phyloP scores from a whole-genome alignment of 2,888 invertebrate genomes.

The Lycophotia porphyrea region DNA sequence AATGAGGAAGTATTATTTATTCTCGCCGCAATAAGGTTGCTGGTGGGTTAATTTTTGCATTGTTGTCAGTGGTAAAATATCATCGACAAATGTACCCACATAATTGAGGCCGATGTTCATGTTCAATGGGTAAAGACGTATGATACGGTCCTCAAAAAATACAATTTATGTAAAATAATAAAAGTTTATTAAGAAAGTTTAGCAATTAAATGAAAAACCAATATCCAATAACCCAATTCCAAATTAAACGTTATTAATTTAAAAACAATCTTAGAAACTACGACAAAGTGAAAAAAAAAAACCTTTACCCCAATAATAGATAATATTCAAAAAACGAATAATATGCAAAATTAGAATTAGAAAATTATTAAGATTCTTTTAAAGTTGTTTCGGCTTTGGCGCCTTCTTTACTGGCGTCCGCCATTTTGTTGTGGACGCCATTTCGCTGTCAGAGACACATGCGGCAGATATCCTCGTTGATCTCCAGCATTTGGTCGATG shows the following conservation, averaged over 20 bases:
- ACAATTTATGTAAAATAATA: conserved; percentile 54
- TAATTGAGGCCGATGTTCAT: background rate
- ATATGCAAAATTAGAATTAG: conserved; percentile 57
- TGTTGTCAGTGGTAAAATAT: background rate
- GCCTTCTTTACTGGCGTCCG: conserved; percentile 65
- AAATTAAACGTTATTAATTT: conserved; percentile 51
- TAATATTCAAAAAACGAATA: conserved; percentile 60
- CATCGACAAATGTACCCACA: background rate
- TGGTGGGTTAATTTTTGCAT: background rate
- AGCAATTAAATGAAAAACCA: conserved; percentile 51
- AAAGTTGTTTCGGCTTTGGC: conserved; percentile 49
- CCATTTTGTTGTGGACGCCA: conserved; percentile 75
- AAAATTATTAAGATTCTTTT: conserved; percentile 59
- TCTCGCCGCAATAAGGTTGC: background rate
- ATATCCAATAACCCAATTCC: conserved; percentile 59
- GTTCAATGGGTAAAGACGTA: background rate
- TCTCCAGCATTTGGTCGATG: conserved; percentile 93
- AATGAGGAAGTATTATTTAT: background rate
- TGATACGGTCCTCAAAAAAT: conserved; percentile 4
- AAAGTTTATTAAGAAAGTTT: conserved; percentile 58
- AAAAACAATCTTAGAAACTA: conserved; percentile 61
- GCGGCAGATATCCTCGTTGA: conserved; percentile 95
- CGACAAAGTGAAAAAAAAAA: conserved; percentile 56
- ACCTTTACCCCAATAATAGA: conserved; percentile 59
- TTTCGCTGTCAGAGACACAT: conserved; percentile 91